Conservation (phyloP, 2,113 vertebrate species). For the Ceratotherium simum region DNA sequence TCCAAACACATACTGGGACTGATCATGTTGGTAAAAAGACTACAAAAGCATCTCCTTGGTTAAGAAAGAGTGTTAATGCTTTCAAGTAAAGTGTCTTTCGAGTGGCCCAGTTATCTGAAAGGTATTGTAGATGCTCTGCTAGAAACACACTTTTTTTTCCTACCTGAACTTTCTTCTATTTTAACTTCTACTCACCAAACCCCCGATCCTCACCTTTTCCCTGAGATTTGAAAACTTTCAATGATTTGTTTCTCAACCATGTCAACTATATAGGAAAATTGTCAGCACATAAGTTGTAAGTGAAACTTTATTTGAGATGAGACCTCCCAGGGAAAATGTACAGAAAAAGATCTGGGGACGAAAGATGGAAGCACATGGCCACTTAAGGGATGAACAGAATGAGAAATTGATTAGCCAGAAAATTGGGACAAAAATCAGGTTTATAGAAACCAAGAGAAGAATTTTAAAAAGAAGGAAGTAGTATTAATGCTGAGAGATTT, state of each 20-base stretch:
- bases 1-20: background rate
- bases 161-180: background rate
- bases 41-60: conserved; percentile 10
- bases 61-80: background rate
- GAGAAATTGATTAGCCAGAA: background rate
- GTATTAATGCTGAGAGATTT: background rate
- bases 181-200: background rate
- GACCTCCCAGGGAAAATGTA: background rate
- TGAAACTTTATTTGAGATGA: background rate
- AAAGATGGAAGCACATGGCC: background rate
- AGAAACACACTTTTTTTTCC: background rate
- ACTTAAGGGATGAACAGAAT: background rate
- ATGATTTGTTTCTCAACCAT: background rate
- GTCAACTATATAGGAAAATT: background rate
- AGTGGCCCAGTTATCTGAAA: background rate
- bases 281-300: background rate
- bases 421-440: background rate
- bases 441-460: background rate
- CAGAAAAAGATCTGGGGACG: background rate
- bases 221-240: background rate
- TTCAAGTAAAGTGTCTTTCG: background rate
- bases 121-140: background rate
- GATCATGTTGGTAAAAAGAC: background rate
- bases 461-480: background rate
- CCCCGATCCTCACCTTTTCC: background rate